Conservation (phyloP, 2,888 invertebrate species). For the Acleris cristana region DNA sequence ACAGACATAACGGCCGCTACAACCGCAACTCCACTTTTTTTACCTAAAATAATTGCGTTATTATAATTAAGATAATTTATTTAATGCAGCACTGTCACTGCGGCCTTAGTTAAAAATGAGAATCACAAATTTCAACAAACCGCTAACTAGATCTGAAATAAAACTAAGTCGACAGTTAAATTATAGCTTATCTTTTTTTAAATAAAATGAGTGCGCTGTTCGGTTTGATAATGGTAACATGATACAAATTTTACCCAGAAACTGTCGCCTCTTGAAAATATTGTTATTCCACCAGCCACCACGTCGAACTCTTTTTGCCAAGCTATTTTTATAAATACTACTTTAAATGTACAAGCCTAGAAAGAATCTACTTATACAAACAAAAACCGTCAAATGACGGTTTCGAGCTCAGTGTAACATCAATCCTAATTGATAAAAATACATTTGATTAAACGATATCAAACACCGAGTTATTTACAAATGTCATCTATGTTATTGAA, state of each 20-base stretch:
- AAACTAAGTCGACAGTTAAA: constrained; percentile 36
- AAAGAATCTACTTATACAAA: constrained; percentile 44
- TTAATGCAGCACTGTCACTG: constrained; percentile 38
- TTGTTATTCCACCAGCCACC: no score
- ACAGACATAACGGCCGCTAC: constrained; percentile 42
- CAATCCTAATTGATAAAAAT: constrained; percentile 44
- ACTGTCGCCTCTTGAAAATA: no score
- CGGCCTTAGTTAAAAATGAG: constrained; percentile 47
- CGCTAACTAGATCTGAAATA: constrained; percentile 37
- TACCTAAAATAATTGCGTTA: constrained; percentile 42
- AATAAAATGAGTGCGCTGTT: no score
- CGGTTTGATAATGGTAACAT: no score
- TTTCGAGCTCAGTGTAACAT: constrained; percentile 64
- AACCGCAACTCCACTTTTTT: constrained; percentile 24
- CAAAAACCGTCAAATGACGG: constrained; percentile 50
- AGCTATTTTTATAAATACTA: not conserved
- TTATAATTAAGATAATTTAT: constrained; percentile 31
- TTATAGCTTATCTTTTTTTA: constrained; percentile 39
- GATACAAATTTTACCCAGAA: no score
- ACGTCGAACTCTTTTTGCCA: no score
- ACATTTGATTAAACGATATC: constrained; percentile 26
- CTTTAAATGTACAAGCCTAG: constrained; percentile 46
- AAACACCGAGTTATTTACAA: constrained; percentile 56
- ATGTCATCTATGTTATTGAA: constrained; percentile 24
- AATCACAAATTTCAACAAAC: constrained; percentile 44